A percentile compares a stretch with the other conserved stretches of the same genome.
Evolutionary conservation across 2,888 invertebrate species (phyloP).

Genomic region (Miltochrista miniata): DNA sequence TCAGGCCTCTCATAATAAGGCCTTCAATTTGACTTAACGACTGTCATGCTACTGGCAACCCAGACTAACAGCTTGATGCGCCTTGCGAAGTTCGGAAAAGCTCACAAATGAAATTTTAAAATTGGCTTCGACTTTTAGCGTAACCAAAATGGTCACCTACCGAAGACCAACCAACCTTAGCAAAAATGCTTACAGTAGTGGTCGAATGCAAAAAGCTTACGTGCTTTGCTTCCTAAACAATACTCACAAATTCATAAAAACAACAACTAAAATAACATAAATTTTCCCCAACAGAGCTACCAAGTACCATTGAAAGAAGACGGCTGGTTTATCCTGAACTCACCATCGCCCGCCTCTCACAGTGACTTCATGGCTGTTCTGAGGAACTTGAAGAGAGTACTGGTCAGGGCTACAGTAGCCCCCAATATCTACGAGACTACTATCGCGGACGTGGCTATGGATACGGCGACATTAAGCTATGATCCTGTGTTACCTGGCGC

Average conservation of each 20-base stretch:
- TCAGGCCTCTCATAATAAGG: too few relatives aligned
- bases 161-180: too few relatives aligned
- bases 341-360: slow-evolving; percentile 79
- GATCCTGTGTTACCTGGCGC: slow-evolving; percentile 86
- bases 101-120: too few relatives aligned
- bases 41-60: too few relatives aligned
- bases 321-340: slow-evolving; percentile 82
- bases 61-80: too few relatives aligned
- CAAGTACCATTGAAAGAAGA: slow-evolving; percentile 86
- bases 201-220: too few relatives aligned
- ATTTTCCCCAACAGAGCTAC: slow-evolving; percentile 71
- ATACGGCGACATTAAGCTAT: slow-evolving; percentile 88
- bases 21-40: too few relatives aligned
- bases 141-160: too few relatives aligned
- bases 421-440: slow-evolving; percentile 84
- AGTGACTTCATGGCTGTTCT: slow-evolving; percentile 93
- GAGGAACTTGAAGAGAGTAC: slow-evolving; percentile 90
- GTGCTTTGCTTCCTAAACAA: too few relatives aligned
- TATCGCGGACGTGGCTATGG: slow-evolving; percentile 93
- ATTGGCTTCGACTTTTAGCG: too few relatives aligned
- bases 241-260: background rate
- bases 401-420: slow-evolving; percentile 90
- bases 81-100: too few relatives aligned
- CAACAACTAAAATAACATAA: background rate
- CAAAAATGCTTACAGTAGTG: too few relatives aligned